These are phyloP conservation scores for Nowickia ferox DNA, from an alignment of 2,888 invertebrate genomes.

Conservation along the genomic window DNA sequence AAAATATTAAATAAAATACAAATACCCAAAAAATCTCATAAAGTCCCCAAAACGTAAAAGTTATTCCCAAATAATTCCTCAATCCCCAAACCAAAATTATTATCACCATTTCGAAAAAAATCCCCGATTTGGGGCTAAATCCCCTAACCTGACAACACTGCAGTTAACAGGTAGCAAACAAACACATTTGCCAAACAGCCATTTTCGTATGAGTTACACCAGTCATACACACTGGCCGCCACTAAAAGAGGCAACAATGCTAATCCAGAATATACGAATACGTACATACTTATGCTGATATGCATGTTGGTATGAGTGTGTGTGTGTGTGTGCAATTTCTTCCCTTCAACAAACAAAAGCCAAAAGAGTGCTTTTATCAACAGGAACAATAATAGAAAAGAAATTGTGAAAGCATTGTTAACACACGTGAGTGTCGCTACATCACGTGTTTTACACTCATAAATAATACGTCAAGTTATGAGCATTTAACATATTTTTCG, in stretches of 20 bases:
- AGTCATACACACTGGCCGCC: slow-evolving; percentile 3
- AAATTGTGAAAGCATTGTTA: slow-evolving; percentile 42
- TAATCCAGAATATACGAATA: not conserved
- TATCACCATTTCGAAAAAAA: too few relatives aligned
- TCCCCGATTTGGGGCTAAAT: too few relatives aligned
- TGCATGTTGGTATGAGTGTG: not conserved
- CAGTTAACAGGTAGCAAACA: not conserved
- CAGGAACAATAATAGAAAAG: slow-evolving; percentile 36
- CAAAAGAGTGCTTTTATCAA: slow-evolving; percentile 47
- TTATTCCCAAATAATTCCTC: too few relatives aligned
- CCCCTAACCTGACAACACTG: too few relatives aligned
- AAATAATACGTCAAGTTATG: slow-evolving; percentile 78
- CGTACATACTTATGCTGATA: not conserved
- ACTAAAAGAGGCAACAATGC: not conserved
- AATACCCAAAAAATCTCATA: too few relatives aligned
- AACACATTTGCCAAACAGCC: not conserved
- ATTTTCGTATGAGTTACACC: slow-evolving; percentile 25
- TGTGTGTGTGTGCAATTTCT: not conserved
- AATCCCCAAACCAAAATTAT: too few relatives aligned
- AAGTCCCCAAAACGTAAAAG: too few relatives aligned
- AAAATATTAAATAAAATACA: too few relatives aligned
- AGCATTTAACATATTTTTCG: slow-evolving; percentile 77
- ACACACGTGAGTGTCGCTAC: slow-evolving; percentile 73
- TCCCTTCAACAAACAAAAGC: slow-evolving; percentile 40
- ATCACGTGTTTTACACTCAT: slow-evolving; percentile 77